Base-by-base conservation (phyloP, 2,888 invertebrate species). In the Sarcophaga subvicina region DNA sequence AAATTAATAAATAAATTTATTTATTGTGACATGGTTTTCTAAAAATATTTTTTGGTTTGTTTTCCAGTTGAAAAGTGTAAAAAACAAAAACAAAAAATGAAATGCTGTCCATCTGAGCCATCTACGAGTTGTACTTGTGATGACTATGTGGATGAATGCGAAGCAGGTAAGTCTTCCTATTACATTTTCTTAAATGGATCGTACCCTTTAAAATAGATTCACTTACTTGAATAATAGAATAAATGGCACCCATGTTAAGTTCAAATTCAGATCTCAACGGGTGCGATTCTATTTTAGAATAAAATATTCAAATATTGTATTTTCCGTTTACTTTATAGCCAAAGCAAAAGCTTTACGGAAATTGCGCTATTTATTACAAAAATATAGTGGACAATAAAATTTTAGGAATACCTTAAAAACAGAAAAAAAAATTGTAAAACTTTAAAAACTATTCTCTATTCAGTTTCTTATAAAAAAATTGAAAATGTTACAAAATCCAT, bases 301-400 rank as follows among this genome's bases (percentile, higher is more conserved):
- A 12, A 25, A 62, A 80, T 14, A 70, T 12, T 77, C 63, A 59
- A 62, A 59, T 63, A 60, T 45, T 63, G 45, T 49, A 49, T 22
- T 60, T 54, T 12, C 59, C 14, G 67, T 82, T 82, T 80, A 22
- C 72, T 78, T 90, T 91, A 25, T 89, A 93, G 93, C 93, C 6
- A 92, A 92, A 80, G 90, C 89, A 86, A 91, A 91, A 87, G 93
- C 93, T 70, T 89, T 93, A 77, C 88, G 92, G 81, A 91, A 93
- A 89, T 84, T 93, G 90, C 92, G 90, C 85, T 90, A 91, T 75
- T 90, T 93, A 78, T 86, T 93, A 84, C 85, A 91, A 89, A 93
- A 93, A 86, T 93, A 93, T 89, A 91, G 91, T 69, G 91, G 90
- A 81, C 80, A 88, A 71, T 87, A 89, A 88, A 64, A 84, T 75